These are phyloP conservation scores for Eupithecia inturbata DNA, from an alignment of 2,888 invertebrate species.

Conservation along the genomic window DNA sequence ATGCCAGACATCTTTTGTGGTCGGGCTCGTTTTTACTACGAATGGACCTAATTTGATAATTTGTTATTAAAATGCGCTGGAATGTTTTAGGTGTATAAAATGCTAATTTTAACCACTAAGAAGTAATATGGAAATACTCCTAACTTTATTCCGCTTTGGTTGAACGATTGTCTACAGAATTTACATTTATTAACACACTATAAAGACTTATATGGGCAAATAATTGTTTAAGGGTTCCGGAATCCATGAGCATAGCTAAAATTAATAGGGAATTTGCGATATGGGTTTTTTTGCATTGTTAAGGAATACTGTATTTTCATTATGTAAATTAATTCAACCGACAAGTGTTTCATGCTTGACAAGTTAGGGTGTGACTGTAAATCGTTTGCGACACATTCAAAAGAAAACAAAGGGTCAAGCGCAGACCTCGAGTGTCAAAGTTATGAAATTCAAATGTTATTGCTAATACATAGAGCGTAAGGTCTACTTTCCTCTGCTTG, in stretches of 20 bases:
- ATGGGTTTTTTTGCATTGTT: background rate
- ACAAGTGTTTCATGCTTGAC: conserved; percentile 12
- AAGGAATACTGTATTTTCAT: conserved; percentile 9
- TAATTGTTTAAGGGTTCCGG: conserved; percentile 10
- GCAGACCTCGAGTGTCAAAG: background rate
- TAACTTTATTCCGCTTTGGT: conserved; percentile 27
- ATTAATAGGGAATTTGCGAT: conserved; percentile 4
- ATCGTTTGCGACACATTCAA: background rate
- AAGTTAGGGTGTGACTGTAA: background rate
- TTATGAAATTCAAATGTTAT: background rate
- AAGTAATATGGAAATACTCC: conserved; percentile 43
- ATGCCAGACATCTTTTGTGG: conserved; percentile 78
- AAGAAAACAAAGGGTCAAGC: background rate
- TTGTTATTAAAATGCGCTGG: conserved; percentile 70
- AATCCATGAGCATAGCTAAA: conserved; percentile 10
- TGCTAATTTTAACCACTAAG: conserved; percentile 51
- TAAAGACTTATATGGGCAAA: conserved; percentile 12
- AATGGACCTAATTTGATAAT: conserved; percentile 81
- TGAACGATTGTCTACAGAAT: conserved; percentile 20
- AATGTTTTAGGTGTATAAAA: conserved; percentile 41
- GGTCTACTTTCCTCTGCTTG: background rate
- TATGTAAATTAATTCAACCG: conserved; percentile 13
- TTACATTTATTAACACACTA: conserved; percentile 22
- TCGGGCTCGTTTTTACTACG: conserved; percentile 65
- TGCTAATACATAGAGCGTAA: background rate